Conservation (phyloP, 2,113 vertebrate species). For the Panurus biarmicus region DNA sequence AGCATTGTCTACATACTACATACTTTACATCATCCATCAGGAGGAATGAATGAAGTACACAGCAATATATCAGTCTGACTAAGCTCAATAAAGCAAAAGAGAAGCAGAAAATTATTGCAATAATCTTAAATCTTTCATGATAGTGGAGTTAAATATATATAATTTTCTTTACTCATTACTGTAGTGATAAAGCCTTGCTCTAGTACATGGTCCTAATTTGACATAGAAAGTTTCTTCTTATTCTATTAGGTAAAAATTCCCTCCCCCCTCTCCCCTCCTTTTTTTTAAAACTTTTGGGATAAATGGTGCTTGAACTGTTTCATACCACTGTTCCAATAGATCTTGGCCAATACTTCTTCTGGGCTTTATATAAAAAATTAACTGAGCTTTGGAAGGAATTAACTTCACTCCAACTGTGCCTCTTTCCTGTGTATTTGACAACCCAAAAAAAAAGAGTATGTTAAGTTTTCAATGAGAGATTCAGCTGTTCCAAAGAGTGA, state of each 20-base stretch:
- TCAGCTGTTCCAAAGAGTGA: conserved; percentile 21
- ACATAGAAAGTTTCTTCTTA: neutral
- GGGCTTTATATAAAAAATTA: neutral
- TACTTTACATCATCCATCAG: conserved; percentile 46
- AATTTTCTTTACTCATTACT: conserved; percentile 43
- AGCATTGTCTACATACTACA: neutral
- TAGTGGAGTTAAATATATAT: neutral
- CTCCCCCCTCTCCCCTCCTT: accelerated
- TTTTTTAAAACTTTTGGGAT: neutral
- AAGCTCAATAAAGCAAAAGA: conserved; percentile 23
- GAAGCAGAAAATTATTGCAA: conserved; percentile 45
- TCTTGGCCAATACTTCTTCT: neutral
- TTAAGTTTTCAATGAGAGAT: neutral
- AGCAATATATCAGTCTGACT: conserved; percentile 45
- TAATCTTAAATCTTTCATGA: conserved; percentile 48
- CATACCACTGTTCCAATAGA: neutral
- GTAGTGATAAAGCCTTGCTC: neutral
- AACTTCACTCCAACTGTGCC: neutral
- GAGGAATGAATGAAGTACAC: conserved; percentile 37
- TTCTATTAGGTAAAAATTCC: neutral
- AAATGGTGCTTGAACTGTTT: neutral
- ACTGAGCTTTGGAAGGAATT: neutral
- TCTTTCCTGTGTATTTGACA: neutral
- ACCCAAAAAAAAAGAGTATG: neutral
- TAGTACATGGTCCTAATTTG: neutral